Evolutionary conservation across 2,888 invertebrate genomes (phyloP).

Genomic region (Prenolepis imparis): DNA sequence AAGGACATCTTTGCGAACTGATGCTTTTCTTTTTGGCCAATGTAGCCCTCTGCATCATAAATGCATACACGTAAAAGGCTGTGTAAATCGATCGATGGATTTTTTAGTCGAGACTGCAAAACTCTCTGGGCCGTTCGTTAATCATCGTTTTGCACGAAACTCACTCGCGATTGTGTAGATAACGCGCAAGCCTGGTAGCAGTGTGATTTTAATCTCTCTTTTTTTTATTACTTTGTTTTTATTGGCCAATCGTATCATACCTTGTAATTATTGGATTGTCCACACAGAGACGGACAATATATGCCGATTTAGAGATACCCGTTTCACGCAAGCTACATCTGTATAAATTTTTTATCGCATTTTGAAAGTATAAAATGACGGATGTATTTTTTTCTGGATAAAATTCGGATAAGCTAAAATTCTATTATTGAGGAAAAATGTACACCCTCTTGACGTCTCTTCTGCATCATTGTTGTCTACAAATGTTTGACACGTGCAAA

Average conservation of each 20-base stretch:
- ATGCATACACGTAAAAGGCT: conserved; percentile 57
- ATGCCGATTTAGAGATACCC: neutral
- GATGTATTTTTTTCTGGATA: neutral
- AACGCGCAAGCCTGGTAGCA: conserved; percentile 58
- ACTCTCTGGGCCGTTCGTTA: conserved; percentile 41
- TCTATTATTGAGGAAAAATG: neutral
- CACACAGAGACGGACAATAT: neutral
- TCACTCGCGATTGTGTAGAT: conserved; percentile 56
- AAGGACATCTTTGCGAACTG: conserved; percentile 79
- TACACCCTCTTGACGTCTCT: conserved; percentile 41
- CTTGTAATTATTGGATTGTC: conserved; percentile 11
- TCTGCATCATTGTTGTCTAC: neutral
- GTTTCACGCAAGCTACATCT: neutral
- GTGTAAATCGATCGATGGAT: conserved; percentile 47
- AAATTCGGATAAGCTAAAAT: neutral
- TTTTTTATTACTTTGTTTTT: conserved; percentile 35
- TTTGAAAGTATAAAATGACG: neutral
- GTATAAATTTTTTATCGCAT: neutral
- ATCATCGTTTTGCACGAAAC: conserved; percentile 61
- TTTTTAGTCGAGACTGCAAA: conserved; percentile 40
- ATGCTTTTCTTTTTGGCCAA: conserved; percentile 74
- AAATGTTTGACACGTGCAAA: conserved; percentile 57
- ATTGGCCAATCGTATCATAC: conserved; percentile 10
- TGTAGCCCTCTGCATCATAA: conserved; percentile 70
- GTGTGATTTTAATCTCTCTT: conserved; percentile 45